These are phyloP conservation scores for Capra hircus DNA, from an alignment of 2,113 vertebrate genomes.

Conservation along the genomic window DNA sequence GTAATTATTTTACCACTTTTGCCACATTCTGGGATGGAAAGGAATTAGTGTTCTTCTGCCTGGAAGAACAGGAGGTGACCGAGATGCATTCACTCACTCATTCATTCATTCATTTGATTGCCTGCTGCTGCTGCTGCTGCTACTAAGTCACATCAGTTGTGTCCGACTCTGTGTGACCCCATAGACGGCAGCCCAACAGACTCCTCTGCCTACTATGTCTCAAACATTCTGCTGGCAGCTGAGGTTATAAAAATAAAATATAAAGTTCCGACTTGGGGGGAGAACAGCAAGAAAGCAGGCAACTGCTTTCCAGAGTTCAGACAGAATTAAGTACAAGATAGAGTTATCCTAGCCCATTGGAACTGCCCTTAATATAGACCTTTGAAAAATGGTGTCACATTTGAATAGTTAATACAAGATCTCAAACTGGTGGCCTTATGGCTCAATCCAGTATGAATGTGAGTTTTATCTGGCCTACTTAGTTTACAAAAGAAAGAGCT, in stretches of 20 bases:
- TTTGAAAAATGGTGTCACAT: slow-evolving; percentile 6
- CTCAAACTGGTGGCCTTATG: not conserved
- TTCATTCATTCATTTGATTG: not conserved
- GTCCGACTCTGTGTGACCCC: too few relatives aligned
- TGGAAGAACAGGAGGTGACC: not conserved
- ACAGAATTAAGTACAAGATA: not conserved
- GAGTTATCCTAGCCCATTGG: not conserved
- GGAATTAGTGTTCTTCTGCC: not conserved
- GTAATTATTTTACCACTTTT: slow-evolving; percentile 10
- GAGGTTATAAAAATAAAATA: slow-evolving; percentile 21
- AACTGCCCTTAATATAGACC: not conserved
- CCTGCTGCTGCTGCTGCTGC: not conserved
- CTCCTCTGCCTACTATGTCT: not conserved
- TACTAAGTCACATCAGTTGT: too few relatives aligned
- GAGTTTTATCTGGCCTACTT: slow-evolving; percentile 9
- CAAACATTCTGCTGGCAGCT: not conserved
- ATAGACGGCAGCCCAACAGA: too few relatives aligned
- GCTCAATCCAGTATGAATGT: not conserved
- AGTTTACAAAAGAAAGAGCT: not conserved
- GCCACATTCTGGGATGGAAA: not conserved
- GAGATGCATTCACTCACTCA: not conserved
- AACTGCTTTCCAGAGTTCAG: not conserved
- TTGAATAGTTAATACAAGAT: not conserved
- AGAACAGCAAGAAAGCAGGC: not conserved
- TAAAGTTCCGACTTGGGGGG: not conserved